Evolutionary conservation across 2,113 vertebrate genomes (phyloP).

Genomic region (Odocoileus virginianus): DNA sequence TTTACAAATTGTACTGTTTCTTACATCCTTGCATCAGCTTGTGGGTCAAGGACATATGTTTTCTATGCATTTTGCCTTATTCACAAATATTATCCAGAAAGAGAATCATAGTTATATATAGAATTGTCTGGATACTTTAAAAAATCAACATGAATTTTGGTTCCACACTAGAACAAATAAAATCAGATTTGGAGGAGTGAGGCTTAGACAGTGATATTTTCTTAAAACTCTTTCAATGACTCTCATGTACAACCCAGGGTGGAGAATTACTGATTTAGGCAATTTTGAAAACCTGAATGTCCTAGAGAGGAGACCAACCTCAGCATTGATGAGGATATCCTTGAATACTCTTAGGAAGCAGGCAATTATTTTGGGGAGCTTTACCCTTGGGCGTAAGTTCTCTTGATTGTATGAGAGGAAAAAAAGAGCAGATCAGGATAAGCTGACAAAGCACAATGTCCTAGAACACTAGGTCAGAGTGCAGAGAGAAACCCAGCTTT

Average conservation of each 20-base stretch:
- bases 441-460: neutral
- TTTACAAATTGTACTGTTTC: neutral
- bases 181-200: neutral
- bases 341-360: neutral
- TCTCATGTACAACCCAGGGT: neutral
- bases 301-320: neutral
- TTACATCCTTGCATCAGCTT: neutral
- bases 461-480: neutral
- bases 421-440: neutral
- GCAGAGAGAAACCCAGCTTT: neutral
- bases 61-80: neutral
- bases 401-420: neutral
- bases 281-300: neutral
- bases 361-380: neutral
- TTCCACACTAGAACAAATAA: neutral
- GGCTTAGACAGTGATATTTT: neutral
- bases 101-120: neutral
- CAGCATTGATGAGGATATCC: neutral
- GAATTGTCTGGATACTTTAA: neutral
- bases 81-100: neutral
- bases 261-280: neutral
- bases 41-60: neutral
- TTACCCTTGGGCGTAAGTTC: neutral
- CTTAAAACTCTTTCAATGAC: neutral
- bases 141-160: neutral